Evolutionary conservation across 92 coral and sea anemone genomes (phyloP).

Genomic region (Epizoanthus scotinus): DNA sequence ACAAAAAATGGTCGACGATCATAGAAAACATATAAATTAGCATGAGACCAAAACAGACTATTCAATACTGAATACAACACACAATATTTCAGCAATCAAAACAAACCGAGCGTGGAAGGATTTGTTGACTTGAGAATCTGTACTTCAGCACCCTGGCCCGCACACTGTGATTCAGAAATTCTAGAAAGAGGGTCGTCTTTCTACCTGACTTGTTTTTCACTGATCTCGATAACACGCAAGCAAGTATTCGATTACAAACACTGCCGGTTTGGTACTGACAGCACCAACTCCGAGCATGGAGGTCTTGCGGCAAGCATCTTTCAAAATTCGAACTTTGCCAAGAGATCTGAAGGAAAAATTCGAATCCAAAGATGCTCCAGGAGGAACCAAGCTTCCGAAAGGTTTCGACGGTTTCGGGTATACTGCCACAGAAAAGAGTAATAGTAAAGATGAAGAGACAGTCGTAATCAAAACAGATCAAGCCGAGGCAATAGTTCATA

Average conservation of each 20-base stretch:
- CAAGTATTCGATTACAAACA: slow-evolving; percentile 8
- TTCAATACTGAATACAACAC: too few relatives aligned
- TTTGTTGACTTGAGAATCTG: too few relatives aligned
- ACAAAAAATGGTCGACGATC: background rate
- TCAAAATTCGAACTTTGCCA: slow-evolving; percentile 27
- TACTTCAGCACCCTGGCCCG: too few relatives aligned
- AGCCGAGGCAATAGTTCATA: background rate
- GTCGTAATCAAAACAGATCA: background rate
- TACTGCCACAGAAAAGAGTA: slow-evolving; percentile 3
- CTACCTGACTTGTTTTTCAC: background rate
- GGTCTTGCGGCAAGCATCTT: slow-evolving; percentile 15
- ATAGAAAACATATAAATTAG: background rate
- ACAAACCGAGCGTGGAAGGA: too few relatives aligned
- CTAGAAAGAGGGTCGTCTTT: too few relatives aligned
- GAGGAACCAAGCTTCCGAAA: slow-evolving; percentile 28
- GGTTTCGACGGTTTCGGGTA: slow-evolving; percentile 21
- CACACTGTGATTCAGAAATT: too few relatives aligned
- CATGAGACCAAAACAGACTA: slow-evolving; percentile 8
- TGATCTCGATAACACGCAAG: background rate
- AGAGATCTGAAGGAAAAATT: slow-evolving; percentile 28
- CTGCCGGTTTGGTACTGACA: background rate
- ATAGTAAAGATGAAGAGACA: background rate
- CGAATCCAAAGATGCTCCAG: slow-evolving; percentile 17
- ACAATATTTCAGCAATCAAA: too few relatives aligned
- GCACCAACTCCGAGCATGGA: slow-evolving; percentile 24